These are phyloP conservation scores for Dasyornis broadbenti DNA, from an alignment of 2,113 vertebrate species.

Conservation along the genomic window DNA sequence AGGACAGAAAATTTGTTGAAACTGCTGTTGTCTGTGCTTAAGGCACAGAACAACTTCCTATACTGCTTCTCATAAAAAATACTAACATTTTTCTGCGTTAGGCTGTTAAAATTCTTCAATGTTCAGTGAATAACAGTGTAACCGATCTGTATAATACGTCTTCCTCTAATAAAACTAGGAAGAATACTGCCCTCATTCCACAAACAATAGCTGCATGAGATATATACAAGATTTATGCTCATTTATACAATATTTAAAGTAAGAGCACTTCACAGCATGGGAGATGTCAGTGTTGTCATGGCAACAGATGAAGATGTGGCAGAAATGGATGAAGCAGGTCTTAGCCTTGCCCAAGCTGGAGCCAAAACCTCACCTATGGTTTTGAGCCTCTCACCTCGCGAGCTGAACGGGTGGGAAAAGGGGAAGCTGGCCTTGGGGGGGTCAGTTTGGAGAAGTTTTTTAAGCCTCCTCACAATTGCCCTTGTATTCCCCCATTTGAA, in stretches of 20 bases:
- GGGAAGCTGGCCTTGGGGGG: background rate
- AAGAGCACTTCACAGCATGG: background rate
- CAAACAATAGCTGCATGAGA: background rate
- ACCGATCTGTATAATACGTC: background rate
- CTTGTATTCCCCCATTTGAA: background rate
- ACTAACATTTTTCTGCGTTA: conserved; percentile 5
- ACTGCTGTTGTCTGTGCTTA: background rate
- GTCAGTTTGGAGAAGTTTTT: background rate
- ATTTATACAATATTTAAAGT: conserved; percentile 57
- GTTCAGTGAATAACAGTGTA: background rate
- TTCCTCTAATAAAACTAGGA: background rate
- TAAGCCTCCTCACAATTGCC: background rate
- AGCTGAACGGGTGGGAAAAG: background rate
- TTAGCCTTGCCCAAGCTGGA: background rate
- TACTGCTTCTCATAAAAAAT: background rate
- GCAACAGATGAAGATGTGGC: conserved; percentile 34
- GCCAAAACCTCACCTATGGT: background rate
- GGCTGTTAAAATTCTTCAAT: conserved; percentile 48
- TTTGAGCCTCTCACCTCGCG: background rate
- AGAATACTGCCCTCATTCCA: background rate
- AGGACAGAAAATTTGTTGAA: background rate
- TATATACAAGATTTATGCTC: conserved; percentile 56
- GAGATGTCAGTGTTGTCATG: conserved; percentile 54
- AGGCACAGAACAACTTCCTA: background rate
- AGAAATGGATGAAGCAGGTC: background rate